Conservation (phyloP, 2,113 vertebrate species). For the Nycticorax nycticorax region DNA sequence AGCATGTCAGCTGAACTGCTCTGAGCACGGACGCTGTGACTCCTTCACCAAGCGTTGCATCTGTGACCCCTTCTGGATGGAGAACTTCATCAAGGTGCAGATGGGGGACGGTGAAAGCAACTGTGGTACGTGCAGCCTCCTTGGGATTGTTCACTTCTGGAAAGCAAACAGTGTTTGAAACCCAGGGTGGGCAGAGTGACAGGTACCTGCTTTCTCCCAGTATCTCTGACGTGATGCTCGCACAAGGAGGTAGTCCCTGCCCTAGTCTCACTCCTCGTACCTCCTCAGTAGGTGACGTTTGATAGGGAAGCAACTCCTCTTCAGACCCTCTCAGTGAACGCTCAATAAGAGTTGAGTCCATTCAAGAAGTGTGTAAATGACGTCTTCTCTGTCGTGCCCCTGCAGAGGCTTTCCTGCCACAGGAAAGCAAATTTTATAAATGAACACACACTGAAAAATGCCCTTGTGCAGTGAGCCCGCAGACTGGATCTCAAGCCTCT, state of each 20-base stretch:
- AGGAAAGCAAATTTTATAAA: not conserved
- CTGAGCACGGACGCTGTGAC: conserved; percentile 91
- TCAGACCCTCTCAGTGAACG: not conserved
- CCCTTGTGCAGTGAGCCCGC: accelerated
- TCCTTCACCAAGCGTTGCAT: conserved; percentile 91
- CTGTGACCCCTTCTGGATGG: conserved; percentile 98
- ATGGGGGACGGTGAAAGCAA: conserved; percentile 92
- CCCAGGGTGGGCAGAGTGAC: not conserved
- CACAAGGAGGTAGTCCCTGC: not conserved
- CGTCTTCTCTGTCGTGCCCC: not conserved
- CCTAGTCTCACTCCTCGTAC: accelerated
- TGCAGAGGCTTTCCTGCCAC: not conserved
- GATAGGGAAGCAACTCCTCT: not conserved
- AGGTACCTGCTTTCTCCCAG: not conserved
- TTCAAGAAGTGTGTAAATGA: not conserved
- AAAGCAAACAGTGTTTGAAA: not conserved
- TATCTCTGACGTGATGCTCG: not conserved
- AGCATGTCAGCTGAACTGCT: conserved; percentile 98
- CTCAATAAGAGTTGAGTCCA: accelerated
- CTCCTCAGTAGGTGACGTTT: not conserved
- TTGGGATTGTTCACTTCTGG: not conserved
- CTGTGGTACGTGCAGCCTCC: conserved; percentile 80
- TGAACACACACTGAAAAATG: accelerated
- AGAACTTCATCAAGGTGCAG: conserved; percentile 91
- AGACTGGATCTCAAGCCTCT: not conserved